phyloP scores from a whole-genome alignment of 1,140 invertebrate species.

The Trachelipus rathkii region DNA sequence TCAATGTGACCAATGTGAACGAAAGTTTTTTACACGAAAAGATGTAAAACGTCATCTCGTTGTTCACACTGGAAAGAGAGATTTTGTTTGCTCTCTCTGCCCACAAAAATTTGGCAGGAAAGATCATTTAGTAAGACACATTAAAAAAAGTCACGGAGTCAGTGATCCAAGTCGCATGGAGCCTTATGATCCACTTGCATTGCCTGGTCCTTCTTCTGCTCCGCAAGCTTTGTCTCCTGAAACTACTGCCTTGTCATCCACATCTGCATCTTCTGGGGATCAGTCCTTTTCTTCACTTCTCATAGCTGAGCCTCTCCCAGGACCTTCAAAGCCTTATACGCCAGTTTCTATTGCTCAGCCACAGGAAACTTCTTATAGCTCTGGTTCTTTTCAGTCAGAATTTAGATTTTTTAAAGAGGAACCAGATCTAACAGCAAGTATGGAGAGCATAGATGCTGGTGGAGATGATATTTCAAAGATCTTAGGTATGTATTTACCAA shows the following conservation, averaged over 20 bases:
- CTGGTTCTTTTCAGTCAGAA: slow-evolving; percentile 30
- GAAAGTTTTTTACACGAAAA: slow-evolving; percentile 69
- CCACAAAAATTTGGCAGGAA: slow-evolving; percentile 73
- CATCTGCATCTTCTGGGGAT: slow-evolving; percentile 26
- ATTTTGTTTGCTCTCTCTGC: slow-evolving; percentile 72
- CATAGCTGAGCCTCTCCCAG: slow-evolving; percentile 34
- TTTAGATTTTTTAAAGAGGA: slow-evolving; percentile 42
- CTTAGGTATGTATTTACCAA: slow-evolving; percentile 42
- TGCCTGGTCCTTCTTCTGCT: slow-evolving; percentile 29
- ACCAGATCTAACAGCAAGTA: slow-evolving; percentile 40
- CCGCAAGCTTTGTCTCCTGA: slow-evolving; percentile 31
- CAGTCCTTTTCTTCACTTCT: slow-evolving; percentile 31
- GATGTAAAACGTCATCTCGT: slow-evolving; percentile 72
- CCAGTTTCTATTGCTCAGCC: slow-evolving; percentile 30
- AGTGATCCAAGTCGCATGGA: slow-evolving; percentile 47
- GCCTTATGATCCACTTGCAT: slow-evolving; percentile 20
- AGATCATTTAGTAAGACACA: slow-evolving; percentile 72
- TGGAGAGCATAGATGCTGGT: slow-evolving; percentile 37
- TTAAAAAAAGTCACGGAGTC: slow-evolving; percentile 64
- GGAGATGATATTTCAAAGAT: slow-evolving; percentile 43
- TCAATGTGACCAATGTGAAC: slow-evolving; percentile 65
- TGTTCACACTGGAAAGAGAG: slow-evolving; percentile 69
- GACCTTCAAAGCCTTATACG: slow-evolving; percentile 22
- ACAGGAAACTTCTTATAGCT: slow-evolving; percentile 29
- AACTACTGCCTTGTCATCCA: slow-evolving; percentile 30